A percentile compares a stretch with the other conserved stretches of the same genome.
Conservation (phyloP, 2,113 vertebrate genomes). For the Cepphus grylle region DNA sequence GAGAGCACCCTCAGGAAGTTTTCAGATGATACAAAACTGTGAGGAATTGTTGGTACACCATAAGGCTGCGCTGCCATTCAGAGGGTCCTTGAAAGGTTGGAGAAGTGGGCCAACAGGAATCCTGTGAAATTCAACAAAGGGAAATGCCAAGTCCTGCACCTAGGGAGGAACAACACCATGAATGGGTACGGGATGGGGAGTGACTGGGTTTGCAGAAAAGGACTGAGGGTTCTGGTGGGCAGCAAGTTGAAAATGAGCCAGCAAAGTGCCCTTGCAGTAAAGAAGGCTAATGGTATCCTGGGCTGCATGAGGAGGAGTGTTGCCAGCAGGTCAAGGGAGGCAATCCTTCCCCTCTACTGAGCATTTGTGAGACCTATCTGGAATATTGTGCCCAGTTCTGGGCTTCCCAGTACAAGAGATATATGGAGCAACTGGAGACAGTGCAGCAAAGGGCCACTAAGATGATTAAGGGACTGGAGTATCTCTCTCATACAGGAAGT, state of each 20-base stretch:
- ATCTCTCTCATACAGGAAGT: neutral
- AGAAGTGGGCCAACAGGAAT: neutral
- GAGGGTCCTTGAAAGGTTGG: neutral
- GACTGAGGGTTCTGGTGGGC: neutral
- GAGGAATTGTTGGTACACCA: neutral
- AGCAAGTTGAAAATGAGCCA: neutral
- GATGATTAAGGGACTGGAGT: neutral
- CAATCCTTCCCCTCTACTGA: neutral
- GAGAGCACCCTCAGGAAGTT: neutral
- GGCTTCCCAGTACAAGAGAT: neutral
- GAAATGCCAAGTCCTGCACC: neutral
- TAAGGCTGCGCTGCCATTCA: neutral
- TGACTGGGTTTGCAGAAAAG: neutral
- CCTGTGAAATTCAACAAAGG: neutral
- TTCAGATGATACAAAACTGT: neutral
- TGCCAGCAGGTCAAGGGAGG: neutral
- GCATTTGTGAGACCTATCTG: accelerated
- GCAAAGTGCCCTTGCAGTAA: neutral
- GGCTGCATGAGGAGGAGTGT: neutral
- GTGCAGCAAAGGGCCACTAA: neutral
- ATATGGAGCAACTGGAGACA: neutral
- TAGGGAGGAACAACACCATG: neutral
- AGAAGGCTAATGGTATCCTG: neutral
- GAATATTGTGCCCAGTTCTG: neutral
- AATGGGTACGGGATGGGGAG: neutral